phyloP scores from a whole-genome alignment of 2,113 vertebrate genomes.

The Petrocephalus microphthalmus region DNA sequence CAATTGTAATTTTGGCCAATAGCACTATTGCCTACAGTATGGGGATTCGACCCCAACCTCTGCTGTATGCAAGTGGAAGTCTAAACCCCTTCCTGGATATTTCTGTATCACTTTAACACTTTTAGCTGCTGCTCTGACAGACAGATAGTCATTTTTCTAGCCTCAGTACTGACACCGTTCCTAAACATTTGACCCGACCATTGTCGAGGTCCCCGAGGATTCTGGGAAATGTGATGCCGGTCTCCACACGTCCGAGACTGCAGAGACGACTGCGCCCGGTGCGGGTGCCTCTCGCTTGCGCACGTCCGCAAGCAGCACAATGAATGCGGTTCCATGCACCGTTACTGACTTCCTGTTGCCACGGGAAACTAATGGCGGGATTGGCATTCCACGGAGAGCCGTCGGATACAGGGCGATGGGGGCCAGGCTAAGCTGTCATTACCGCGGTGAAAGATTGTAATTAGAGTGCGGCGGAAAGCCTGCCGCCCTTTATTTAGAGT shows the following conservation, averaged over 20 bases:
- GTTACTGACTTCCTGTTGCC: conserved; percentile 51
- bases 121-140: background rate
- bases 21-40: background rate
- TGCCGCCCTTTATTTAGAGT: conserved; percentile 21
- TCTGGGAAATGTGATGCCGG: background rate
- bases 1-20: background rate
- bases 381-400: conserved; percentile 51
- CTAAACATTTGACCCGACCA: background rate
- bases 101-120: background rate
- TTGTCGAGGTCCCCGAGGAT: background rate
- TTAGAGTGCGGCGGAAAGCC: conserved; percentile 30
- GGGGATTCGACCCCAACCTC: background rate
- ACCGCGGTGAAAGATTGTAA: conserved; percentile 40
- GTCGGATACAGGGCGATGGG: conserved; percentile 52
- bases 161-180: background rate
- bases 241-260: background rate
- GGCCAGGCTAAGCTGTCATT: conserved; percentile 38
- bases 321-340: conserved; percentile 41
- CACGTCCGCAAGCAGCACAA: conserved; percentile 28
- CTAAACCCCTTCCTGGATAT: background rate
- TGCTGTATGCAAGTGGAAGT: background rate
- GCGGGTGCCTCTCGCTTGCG: background rate
- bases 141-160: background rate
- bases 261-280: background rate
- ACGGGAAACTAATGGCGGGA: conserved; percentile 50